These are phyloP conservation scores for Cassiopea andromeda DNA, from an alignment of 30 jellyfish, hydroid and myxozoan species.

Conservation along the genomic window DNA sequence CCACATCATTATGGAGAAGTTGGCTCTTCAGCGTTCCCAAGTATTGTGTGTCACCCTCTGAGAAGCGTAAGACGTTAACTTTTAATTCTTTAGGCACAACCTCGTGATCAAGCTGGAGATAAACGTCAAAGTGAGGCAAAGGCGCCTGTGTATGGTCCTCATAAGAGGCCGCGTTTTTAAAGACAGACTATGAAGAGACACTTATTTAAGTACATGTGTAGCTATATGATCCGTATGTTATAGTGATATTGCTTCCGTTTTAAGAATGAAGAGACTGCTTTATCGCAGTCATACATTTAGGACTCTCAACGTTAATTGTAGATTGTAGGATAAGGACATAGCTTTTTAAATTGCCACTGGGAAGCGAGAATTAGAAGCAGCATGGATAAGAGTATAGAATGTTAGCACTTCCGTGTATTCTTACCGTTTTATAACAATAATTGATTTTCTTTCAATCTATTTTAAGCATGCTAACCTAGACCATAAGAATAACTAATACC, in stretches of 20 bases:
- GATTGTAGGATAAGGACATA: neutral
- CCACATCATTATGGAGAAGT: too few species aligned
- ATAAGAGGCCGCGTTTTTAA: conserved; percentile 51
- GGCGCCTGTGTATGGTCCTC: conserved; percentile 44
- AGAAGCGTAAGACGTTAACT: conserved; percentile 14
- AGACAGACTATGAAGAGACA: neutral
- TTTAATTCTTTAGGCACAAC: conserved; percentile 46
- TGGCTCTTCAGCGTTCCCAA: too few species aligned
- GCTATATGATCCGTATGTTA: neutral
- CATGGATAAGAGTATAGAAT: too few species aligned
- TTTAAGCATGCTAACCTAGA: too few species aligned
- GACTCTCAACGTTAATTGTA: neutral
- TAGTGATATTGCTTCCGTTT: neutral
- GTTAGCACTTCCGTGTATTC: too few species aligned
- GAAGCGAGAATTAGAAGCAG: neutral
- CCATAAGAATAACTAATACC: too few species aligned
- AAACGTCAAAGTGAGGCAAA: conserved; percentile 52
- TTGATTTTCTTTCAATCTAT: too few species aligned
- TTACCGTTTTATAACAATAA: too few species aligned
- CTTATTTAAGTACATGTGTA: neutral
- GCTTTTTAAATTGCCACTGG: neutral
- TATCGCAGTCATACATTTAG: neutral
- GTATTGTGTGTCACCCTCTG: neutral
- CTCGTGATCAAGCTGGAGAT: conserved; percentile 48
- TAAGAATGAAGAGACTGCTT: neutral